Percentiles rank a stretch among this genome's conserved stretches.
phyloP scores from a whole-genome alignment of 2,113 vertebrate species.

The Emydura subglobosa region DNA sequence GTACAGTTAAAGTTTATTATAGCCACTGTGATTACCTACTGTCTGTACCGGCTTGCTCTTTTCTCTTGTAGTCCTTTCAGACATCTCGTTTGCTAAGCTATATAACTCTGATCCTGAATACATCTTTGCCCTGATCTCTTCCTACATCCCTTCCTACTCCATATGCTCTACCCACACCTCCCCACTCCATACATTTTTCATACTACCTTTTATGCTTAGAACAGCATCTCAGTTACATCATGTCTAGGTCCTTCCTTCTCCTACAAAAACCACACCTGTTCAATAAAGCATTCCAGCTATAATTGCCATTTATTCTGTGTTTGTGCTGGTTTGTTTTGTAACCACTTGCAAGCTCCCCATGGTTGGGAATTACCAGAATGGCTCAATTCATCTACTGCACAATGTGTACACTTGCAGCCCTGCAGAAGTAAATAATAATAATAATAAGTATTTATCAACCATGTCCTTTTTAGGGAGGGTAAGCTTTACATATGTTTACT shows the following conservation, averaged over 20 bases:
- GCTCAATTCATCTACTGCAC: neutral
- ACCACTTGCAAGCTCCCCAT: neutral
- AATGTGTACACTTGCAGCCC: accelerated
- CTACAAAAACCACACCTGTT: neutral
- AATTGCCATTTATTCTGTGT: neutral
- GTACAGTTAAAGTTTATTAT: slow-evolving; percentile 12
- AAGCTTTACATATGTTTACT: neutral
- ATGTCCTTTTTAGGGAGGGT: neutral
- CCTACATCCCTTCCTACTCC: neutral
- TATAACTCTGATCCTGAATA: neutral
- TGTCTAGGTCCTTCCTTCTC: neutral
- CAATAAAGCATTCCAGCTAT: slow-evolving; percentile 3
- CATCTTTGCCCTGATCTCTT: slow-evolving; percentile 2
- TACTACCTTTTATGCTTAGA: neutral
- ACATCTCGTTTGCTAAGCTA: neutral
- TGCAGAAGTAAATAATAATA: neutral
- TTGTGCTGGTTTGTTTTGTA: neutral
- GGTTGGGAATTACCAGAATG: neutral
- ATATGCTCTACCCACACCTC: neutral
- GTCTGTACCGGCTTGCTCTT: neutral
- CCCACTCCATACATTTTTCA: neutral
- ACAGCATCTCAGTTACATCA: neutral
- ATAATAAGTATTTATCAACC: slow-evolving; percentile 5
- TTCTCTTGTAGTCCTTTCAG: neutral
- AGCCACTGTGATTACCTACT: neutral